Evolutionary conservation across 1,140 invertebrate genomes (phyloP).

Genomic region (Atta colombica): DNA sequence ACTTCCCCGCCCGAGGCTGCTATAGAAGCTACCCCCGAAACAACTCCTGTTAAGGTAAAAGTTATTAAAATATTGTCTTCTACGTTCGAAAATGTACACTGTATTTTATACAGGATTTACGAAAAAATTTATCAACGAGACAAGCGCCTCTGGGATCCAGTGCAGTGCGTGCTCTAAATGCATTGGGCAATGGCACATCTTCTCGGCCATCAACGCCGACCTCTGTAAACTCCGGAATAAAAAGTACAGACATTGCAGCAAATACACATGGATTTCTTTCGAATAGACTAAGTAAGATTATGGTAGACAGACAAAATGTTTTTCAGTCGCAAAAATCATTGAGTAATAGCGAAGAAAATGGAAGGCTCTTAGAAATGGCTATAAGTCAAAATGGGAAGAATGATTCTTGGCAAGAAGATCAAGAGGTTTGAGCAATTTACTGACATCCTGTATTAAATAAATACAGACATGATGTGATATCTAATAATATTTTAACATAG

Average conservation of each 20-base stretch:
- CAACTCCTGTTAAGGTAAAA: constrained; percentile 92
- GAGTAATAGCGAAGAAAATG: constrained; percentile 73
- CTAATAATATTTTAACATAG: constrained; percentile 63
- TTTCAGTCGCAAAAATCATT: constrained; percentile 69
- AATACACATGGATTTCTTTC: constrained; percentile 74
- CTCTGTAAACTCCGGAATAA: constrained; percentile 63
- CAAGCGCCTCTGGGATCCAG: constrained; percentile 87
- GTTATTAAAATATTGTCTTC: constrained; percentile 61
- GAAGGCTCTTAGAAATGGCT: constrained; percentile 74
- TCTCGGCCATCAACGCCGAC: constrained; percentile 84
- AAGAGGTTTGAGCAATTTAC: constrained; percentile 83
- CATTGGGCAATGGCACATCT: constrained; percentile 83
- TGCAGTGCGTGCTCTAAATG: constrained; percentile 89
- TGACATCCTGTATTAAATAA: constrained; percentile 11
- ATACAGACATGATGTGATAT: neutral
- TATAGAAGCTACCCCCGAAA: constrained; percentile 95
- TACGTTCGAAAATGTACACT: too few relatives aligned
- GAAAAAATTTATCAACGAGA: constrained; percentile 80
- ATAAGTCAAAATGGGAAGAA: constrained; percentile 82
- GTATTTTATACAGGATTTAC: constrained; percentile 80
- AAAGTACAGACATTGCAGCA: constrained; percentile 62
- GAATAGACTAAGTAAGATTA: constrained; percentile 82
- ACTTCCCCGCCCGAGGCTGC: constrained; percentile 93
- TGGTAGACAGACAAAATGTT: constrained; percentile 81
- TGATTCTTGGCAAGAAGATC: constrained; percentile 86